Conservation (phyloP, 2,888 invertebrate species). For the Heliconius sara region DNA sequence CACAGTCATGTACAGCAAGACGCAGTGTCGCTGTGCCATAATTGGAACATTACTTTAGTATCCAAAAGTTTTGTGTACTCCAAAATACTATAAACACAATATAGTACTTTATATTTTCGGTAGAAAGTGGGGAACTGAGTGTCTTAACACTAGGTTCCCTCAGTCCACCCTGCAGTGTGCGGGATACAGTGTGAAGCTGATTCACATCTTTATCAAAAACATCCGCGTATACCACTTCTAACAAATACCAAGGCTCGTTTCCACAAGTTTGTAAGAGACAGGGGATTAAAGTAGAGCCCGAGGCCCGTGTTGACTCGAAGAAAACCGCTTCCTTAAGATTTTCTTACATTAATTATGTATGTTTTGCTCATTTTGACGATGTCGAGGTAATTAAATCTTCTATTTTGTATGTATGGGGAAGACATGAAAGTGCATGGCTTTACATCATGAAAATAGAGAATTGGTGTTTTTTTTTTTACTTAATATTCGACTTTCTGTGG, state of each 20-base stretch:
- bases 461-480: too few relatives aligned
- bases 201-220: background rate
- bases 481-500: too few relatives aligned
- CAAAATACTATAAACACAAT: background rate
- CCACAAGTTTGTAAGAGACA: slow-evolving; percentile 66
- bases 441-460: background rate
- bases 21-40: too few relatives aligned
- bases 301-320: slow-evolving; percentile 54
- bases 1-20: too few relatives aligned
- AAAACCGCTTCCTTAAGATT: slow-evolving; percentile 44
- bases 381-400: slow-evolving; percentile 36
- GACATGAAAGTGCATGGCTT: background rate
- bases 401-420: slow-evolving; percentile 9
- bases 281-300: slow-evolving; percentile 73
- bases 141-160: too few relatives aligned
- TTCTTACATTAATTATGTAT: slow-evolving; percentile 43
- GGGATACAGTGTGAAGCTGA: too few relatives aligned
- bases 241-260: slow-evolving; percentile 35
- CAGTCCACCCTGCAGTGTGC: too few relatives aligned
- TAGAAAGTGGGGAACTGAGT: too few relatives aligned
- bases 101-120: background rate
- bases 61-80: background rate
- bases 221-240: slow-evolving; percentile 29
- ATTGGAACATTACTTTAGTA: too few relatives aligned
- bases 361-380: slow-evolving; percentile 36